A percentile compares a stretch with the other conserved stretches of the same genome.
Evolutionary conservation across 30 jellyfish, hydroid and myxozoan species (phyloP).

Genomic region (Hydractinia echinata): DNA sequence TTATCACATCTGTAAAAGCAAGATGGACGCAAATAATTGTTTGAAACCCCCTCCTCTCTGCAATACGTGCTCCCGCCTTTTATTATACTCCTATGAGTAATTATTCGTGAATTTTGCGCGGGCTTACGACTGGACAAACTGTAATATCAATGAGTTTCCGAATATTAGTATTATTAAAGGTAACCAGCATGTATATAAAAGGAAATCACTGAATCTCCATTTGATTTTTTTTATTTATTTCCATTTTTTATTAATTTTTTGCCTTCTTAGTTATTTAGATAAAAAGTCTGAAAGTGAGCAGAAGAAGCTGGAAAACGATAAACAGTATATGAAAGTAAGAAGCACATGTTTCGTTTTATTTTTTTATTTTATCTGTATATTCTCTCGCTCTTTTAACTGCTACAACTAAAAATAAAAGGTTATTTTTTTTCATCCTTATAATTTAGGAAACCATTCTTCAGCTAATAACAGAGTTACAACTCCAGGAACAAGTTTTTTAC

Average conservation of each 20-base stretch:
- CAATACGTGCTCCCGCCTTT: too few species aligned
- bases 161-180: too few species aligned
- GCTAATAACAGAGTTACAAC: conserved; percentile 39
- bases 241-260: not conserved
- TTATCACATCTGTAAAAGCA: not conserved
- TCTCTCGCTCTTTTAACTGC: not conserved
- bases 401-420: not conserved
- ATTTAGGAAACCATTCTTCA: conserved; percentile 28
- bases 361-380: not conserved
- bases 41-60: too few species aligned
- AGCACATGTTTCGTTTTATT: not conserved
- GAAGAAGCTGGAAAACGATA: conserved; percentile 28
- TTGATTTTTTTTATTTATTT: too few species aligned
- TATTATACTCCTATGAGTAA: too few species aligned
- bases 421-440: not conserved
- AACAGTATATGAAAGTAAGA: conserved; percentile 37
- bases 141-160: too few species aligned
- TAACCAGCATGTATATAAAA: too few species aligned
- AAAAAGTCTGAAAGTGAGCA: conserved; percentile 51
- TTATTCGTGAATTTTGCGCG: too few species aligned
- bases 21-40: too few species aligned
- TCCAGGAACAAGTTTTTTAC: conserved; percentile 27
- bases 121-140: too few species aligned
- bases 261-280: conserved; percentile 34
- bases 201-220: too few species aligned